Evolutionary conservation across 2,113 vertebrate genomes (phyloP).

Genomic region (Aldabrachelys gigantea): DNA sequence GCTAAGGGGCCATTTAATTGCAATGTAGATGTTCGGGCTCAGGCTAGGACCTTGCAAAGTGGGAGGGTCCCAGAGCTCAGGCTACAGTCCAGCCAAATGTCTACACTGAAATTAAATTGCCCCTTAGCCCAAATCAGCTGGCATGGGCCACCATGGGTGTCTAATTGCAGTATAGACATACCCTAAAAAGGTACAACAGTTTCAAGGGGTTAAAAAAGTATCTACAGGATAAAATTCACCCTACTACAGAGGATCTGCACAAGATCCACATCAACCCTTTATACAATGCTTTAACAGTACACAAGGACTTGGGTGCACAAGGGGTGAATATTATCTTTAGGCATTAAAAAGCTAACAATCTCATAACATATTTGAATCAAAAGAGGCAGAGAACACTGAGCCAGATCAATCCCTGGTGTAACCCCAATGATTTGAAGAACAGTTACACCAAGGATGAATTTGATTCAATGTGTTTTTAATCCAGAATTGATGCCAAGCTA

Average conservation of each 20-base stretch:
- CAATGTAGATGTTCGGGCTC: not conserved
- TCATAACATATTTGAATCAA: slow-evolving; percentile 1
- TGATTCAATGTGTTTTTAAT: not conserved
- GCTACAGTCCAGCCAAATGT: not conserved
- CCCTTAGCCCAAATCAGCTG: not conserved
- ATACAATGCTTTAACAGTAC: not conserved
- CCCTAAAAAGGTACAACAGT: not conserved
- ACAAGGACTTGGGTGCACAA: not conserved
- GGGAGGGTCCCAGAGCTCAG: not conserved
- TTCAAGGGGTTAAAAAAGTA: not conserved
- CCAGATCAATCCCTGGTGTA: slow-evolving; percentile 36
- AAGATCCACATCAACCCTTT: slow-evolving; percentile 20
- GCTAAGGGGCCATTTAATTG: no score
- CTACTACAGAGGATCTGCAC: not conserved
- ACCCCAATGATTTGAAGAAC: not conserved
- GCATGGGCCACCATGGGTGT: not conserved
- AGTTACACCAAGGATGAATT: slow-evolving; percentile 15
- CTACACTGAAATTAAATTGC: not conserved
- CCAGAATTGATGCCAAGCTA: slow-evolving; percentile 34
- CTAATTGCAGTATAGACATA: not conserved
- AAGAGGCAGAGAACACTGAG: slow-evolving; percentile 11
- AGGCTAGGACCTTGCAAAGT: not conserved
- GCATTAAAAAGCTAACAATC: slow-evolving; percentile 33
- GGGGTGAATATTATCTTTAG: not conserved
- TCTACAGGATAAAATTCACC: not conserved